Evolutionary conservation across 2,113 vertebrate species (phyloP).

Genomic region (Pogona vitticeps): DNA sequence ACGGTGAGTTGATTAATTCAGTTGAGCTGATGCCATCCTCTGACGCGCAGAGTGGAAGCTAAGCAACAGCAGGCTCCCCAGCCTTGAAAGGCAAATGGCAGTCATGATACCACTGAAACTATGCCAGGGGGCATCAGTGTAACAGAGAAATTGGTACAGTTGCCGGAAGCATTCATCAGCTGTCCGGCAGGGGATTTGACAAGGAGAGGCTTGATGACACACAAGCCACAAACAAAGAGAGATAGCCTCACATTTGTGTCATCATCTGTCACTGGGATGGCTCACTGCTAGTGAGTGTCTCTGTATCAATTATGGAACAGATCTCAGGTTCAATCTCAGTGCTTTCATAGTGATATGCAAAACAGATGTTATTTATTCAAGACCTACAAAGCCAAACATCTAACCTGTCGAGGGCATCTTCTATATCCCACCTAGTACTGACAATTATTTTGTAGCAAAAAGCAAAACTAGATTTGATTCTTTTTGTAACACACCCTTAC

Average conservation of each 20-base stretch:
- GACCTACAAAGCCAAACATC: background rate
- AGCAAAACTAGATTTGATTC: background rate
- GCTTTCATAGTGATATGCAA: background rate
- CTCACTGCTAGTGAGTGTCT: background rate
- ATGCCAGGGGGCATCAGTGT: constrained; percentile 5
- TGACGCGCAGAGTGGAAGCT: background rate
- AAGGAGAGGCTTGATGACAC: constrained; percentile 14
- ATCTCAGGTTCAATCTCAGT: background rate
- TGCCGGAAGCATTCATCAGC: constrained; percentile 22
- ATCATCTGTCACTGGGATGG: background rate
- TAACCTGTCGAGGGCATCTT: background rate
- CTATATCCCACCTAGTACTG: background rate
- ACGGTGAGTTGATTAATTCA: background rate
- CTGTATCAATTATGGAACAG: constrained; percentile 3
- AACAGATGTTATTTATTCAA: background rate
- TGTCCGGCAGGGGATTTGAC: background rate
- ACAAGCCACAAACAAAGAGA: background rate
- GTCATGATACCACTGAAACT: background rate
- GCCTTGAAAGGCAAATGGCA: constrained; percentile 21
- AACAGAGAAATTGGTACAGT: background rate
- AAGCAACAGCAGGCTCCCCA: background rate
- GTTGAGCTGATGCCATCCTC: background rate
- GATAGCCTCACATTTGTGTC: background rate
- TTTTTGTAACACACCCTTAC: background rate
- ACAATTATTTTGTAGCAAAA: background rate